These are phyloP conservation scores for Centropristis striata DNA, from an alignment of 2,113 vertebrate genomes.

Conservation along the genomic window DNA sequence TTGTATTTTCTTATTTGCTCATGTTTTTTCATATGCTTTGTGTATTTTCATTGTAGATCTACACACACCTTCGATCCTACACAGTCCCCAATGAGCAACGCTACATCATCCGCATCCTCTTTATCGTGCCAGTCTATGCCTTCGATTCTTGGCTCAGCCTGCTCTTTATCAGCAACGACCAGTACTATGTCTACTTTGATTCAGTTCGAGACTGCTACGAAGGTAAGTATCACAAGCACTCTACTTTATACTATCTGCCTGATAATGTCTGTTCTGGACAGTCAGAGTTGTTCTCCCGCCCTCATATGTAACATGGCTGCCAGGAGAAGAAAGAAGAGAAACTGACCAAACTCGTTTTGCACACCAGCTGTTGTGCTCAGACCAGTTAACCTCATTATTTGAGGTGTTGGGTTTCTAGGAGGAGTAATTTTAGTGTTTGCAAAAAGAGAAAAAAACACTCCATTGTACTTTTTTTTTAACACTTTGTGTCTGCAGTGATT, in stretches of 20 bases:
- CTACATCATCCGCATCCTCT: constrained; percentile 96
- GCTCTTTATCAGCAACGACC: constrained; percentile 93
- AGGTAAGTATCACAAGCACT: constrained; percentile 82
- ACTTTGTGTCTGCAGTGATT: not conserved
- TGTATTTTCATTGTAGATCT: constrained; percentile 87
- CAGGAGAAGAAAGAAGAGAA: constrained; percentile 12
- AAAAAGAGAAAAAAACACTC: not conserved
- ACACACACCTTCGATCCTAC: constrained; percentile 92
- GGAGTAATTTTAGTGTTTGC: constrained; percentile 12
- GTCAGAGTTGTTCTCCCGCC: not conserved
- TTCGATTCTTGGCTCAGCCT: constrained; percentile 98
- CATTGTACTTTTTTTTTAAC: not conserved
- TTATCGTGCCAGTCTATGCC: constrained; percentile 94
- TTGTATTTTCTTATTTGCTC: not conserved
- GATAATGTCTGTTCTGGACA: not conserved
- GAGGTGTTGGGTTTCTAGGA: constrained; percentile 41
- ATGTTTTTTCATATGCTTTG: constrained; percentile 18
- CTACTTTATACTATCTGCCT: not conserved
- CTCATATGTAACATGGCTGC: not conserved
- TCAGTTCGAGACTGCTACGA: constrained; percentile 96
- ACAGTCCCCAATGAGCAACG: constrained; percentile 94
- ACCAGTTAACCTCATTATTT: constrained; percentile 12
- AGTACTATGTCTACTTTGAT: constrained; percentile 95
- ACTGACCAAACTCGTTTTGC: constrained; percentile 78
- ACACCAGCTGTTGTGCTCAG: constrained; percentile 14